Evolutionary conservation across 2,797 vertebrate species (phyloP).

Genomic region (Coregonus sp.): DNA sequence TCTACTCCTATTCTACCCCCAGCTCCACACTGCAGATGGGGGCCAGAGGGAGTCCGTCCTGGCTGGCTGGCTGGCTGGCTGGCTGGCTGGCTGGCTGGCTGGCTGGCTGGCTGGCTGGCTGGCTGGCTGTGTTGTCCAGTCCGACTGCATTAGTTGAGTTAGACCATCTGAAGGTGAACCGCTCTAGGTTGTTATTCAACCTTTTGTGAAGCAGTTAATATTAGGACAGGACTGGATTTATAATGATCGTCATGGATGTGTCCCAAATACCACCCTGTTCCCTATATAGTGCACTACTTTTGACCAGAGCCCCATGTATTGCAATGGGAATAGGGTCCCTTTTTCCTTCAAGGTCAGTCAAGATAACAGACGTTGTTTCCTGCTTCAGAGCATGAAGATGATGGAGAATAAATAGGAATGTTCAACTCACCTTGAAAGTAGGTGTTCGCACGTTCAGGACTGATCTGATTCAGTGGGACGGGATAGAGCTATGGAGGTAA

Average conservation of each 20-base stretch:
- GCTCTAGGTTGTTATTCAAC: conserved; percentile 42
- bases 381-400: neutral
- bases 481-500: neutral
- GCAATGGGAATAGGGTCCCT: too few relatives aligned
- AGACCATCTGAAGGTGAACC: conserved; percentile 49
- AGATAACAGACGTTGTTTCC: neutral
- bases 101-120: neutral
- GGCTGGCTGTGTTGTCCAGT: conserved; percentile 15
- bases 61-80: neutral
- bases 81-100: neutral
- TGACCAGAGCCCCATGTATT: too few relatives aligned
- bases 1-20: neutral
- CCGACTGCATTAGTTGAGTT: conserved; percentile 32
- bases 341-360: conserved; percentile 35
- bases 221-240: conserved; percentile 29
- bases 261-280: neutral
- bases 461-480: neutral
- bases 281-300: neutral
- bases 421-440: neutral
- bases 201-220: neutral
- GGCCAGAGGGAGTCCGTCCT: neutral
- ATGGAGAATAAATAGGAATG: neutral
- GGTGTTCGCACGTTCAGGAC: neutral
- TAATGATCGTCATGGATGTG: conserved; percentile 21
- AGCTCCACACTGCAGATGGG: neutral